Evolutionary conservation across 2,888 invertebrate species (phyloP).

Genomic region (Oxytorus armatus): DNA sequence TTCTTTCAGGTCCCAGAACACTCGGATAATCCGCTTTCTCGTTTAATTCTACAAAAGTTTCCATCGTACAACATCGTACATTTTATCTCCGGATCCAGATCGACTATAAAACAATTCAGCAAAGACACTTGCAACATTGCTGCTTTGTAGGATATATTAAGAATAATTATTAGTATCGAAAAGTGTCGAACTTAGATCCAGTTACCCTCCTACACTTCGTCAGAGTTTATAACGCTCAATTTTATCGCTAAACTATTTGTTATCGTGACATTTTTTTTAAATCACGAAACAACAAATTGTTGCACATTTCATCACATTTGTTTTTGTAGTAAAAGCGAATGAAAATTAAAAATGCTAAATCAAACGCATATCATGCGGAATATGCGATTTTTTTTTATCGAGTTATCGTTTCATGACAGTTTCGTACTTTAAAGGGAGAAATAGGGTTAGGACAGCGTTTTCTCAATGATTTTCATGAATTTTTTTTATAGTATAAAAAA

Average conservation of each 20-base stretch:
- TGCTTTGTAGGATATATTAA: slow-evolving; percentile 3
- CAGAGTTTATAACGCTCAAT: not conserved
- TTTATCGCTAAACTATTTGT: not conserved
- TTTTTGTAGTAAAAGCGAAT: not conserved
- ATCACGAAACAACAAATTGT: not conserved
- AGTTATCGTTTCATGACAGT: too few species aligned
- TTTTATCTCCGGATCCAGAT: slow-evolving; percentile 46
- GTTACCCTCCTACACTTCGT: not conserved
- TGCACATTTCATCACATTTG: not conserved
- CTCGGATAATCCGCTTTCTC: slow-evolving; percentile 56
- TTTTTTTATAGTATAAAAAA: too few species aligned
- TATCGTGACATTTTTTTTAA: not conserved
- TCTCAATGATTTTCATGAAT: too few species aligned
- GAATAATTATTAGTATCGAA: not conserved
- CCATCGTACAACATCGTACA: slow-evolving; percentile 30
- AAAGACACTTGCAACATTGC: slow-evolving; percentile 38
- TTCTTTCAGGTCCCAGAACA: slow-evolving; percentile 21
- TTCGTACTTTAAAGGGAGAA: too few species aligned
- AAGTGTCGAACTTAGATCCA: too few species aligned
- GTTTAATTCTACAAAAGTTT: slow-evolving; percentile 54
- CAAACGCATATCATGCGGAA: not conserved
- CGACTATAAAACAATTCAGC: slow-evolving; percentile 27
- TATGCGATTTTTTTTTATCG: not conserved
- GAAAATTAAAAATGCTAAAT: not conserved
- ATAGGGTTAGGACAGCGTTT: too few species aligned